Evolutionary conservation across 2,888 invertebrate species (phyloP).

Genomic region (Alviniconcha strummeri): DNA sequence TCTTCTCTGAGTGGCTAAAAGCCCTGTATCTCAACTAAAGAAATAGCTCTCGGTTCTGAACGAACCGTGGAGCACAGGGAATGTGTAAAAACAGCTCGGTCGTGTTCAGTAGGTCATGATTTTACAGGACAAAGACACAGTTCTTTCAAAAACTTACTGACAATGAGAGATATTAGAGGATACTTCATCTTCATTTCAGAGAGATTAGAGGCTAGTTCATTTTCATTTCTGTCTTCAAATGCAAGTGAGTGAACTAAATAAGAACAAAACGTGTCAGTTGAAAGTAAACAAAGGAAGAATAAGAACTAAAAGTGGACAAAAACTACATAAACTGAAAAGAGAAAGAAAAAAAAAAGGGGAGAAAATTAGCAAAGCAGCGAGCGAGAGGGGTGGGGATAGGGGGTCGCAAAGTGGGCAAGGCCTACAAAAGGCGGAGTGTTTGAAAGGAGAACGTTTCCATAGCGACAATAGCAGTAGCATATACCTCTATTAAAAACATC

Average conservation of each 20-base stretch:
- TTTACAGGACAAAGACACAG: too few species aligned
- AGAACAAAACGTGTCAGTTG: conserved; percentile 15
- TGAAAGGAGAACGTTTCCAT: conserved; percentile 29
- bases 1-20: too few species aligned
- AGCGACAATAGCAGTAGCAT: neutral
- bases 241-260: neutral
- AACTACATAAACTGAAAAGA: neutral
- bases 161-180: too few species aligned
- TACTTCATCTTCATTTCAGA: too few species aligned
- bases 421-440: conserved; percentile 8
- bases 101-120: too few species aligned
- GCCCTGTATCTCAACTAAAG: too few species aligned
- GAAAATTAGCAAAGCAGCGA: neutral
- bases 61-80: too few species aligned
- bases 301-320: neutral
- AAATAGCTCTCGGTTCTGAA: too few species aligned
- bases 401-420: conserved; percentile 4
- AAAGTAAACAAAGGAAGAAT: neutral
- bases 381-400: neutral
- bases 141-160: too few species aligned
- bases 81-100: too few species aligned
- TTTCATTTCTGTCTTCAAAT: neutral
- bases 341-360: neutral
- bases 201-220: too few species aligned
- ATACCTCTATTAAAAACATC: conserved; percentile 47